These are phyloP conservation scores for Macrosoma leucophasiata DNA, from an alignment of 2,888 invertebrate genomes.

Conservation along the genomic window DNA sequence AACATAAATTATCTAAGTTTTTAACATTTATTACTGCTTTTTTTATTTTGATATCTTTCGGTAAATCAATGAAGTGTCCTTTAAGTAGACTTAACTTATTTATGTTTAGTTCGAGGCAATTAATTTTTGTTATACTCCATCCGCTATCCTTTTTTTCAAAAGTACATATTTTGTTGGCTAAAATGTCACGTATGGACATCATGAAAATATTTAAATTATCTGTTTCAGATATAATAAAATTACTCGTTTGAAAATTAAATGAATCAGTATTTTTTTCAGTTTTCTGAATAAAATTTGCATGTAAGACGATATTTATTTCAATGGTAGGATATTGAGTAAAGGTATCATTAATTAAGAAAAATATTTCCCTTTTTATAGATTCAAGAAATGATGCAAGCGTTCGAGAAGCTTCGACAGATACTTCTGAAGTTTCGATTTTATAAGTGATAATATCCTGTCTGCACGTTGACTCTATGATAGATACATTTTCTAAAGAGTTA, in stretches of 20 bases:
- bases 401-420: neutral
- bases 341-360: constrained; percentile 10
- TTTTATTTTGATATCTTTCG: constrained; percentile 24
- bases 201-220: constrained; percentile 19
- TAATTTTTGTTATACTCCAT: constrained; percentile 23
- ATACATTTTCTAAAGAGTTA: constrained; percentile 15
- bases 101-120: constrained; percentile 23
- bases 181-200: constrained; percentile 9
- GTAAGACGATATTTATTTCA: constrained; percentile 23
- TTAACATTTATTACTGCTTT: constrained; percentile 29
- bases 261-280: constrained; percentile 16
- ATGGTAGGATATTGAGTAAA: constrained; percentile 12
- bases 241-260: constrained; percentile 26
- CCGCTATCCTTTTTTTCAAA: constrained; percentile 30
- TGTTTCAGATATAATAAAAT: constrained; percentile 15
- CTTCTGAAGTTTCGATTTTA: constrained; percentile 8
- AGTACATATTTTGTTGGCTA: constrained; percentile 15
- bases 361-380: constrained; percentile 13
- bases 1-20: constrained; percentile 26
- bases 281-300: constrained; percentile 23
- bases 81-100: constrained; percentile 26
- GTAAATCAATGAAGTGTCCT: constrained; percentile 25
- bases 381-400: constrained; percentile 11
- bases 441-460: constrained; percentile 12
- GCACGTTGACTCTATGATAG: constrained; percentile 18